Conservation (phyloP, 1,140 invertebrate species). For the Drosophila azteca region DNA sequence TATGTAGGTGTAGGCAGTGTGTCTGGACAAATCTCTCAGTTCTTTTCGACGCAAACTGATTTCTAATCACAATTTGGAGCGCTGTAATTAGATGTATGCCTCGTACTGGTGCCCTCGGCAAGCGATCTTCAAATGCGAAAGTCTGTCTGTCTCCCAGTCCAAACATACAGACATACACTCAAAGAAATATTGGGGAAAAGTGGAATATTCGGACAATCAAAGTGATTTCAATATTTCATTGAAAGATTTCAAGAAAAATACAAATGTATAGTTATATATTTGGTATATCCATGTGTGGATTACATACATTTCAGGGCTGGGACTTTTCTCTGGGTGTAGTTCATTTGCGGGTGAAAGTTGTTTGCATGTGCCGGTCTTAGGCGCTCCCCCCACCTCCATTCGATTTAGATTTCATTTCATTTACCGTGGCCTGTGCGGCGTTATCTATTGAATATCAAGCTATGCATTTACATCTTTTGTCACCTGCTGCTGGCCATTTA, state of each 20-base stretch:
- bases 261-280: too few relatives aligned
- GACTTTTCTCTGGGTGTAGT: conserved; percentile 27
- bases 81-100: conserved; percentile 74
- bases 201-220: too few relatives aligned
- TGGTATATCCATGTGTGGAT: too few relatives aligned
- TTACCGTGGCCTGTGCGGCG: conserved; percentile 46
- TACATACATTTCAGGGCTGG: too few relatives aligned
- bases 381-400: too few relatives aligned
- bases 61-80: conserved; percentile 72
- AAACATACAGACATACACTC: too few relatives aligned
- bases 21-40: conserved; percentile 3
- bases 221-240: too few relatives aligned
- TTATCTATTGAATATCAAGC: conserved; percentile 82
- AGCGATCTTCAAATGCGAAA: conserved; percentile 63
- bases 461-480: conserved; percentile 76
- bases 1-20: too few relatives aligned
- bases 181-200: too few relatives aligned
- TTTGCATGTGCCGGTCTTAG: conserved; percentile 32
- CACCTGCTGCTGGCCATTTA: conserved; percentile 74
- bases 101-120: conserved; percentile 16
- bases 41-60: conserved; percentile 61
- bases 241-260: too few relatives aligned
- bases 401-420: conserved; percentile 77
- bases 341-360: conserved; percentile 77
- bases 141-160: conserved; percentile 32